Base-by-base conservation (phyloP, 2,797 vertebrate species). In the Streptopelia turtur region DNA sequence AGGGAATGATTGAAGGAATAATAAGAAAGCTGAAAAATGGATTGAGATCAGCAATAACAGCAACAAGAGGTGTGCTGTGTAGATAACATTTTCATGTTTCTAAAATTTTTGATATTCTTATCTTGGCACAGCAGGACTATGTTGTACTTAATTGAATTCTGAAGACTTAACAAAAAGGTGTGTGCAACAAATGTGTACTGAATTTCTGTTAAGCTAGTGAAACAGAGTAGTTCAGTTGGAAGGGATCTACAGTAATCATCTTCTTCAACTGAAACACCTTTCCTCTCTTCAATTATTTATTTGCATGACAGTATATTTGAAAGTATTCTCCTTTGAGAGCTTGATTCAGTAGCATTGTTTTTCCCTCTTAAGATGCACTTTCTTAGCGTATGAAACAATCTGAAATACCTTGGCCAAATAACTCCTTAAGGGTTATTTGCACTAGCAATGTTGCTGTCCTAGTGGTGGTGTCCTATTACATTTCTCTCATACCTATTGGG, bases 41-140 rank as follows among this genome's bases (percentile, higher is more conserved):
- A 41, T 77, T 78, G 31, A n/a, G 57, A 90, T 92, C 78, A 84
- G 74, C 61, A 83, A n/a, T 65, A 85, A 23, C 41, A 87, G 88
- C 16, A 88, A 50, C 14, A 43, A 56, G 49, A 64, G 5, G 13
- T 45, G 31, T 53, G 57, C 75, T 94, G 35, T 15, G 21, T 50
- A 93, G 94, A 60, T 87, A 96, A 92, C 4, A 61, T 89, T 90
- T 90, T 80, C 53, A 43, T 27, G 21, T 80, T 80, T 55, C 57
- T 80, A 66, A 83, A 90, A 41, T 53, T 94, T 87, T 52, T 83
- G 41, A 75, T 94, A 87, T 74, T 92, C 47, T 95, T 87, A 95
- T 89, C 92, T 90, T 64, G 16, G 39, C 74, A 87, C 81, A 95
- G 86, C 81, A 95, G 57, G 75, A 72, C 37, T 80, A 15, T 8